Evolutionary conservation across 2,888 invertebrate genomes (phyloP).

Genomic region (Caenorhabditis sp.): DNA sequence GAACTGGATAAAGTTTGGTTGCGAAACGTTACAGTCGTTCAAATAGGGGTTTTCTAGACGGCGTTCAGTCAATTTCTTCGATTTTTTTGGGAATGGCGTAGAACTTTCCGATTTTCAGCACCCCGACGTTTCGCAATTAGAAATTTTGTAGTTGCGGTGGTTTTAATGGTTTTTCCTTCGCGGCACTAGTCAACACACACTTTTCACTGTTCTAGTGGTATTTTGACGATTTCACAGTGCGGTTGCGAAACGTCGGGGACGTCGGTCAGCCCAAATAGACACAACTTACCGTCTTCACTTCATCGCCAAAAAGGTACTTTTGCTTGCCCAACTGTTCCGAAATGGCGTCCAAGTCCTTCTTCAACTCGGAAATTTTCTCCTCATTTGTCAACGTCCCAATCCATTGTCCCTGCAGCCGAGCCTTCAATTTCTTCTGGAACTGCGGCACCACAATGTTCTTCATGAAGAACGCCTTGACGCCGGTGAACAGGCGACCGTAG

Average conservation of each 20-base stretch:
- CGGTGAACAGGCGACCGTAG: conserved; percentile 63
- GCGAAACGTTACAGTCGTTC: too few species aligned
- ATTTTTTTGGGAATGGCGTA: too few species aligned
- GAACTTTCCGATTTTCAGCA: too few species aligned
- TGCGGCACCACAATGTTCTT: conserved; percentile 57
- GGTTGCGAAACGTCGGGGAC: background rate
- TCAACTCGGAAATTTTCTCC: conserved; percentile 83
- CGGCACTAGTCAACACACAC: too few species aligned
- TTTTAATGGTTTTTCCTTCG: background rate
- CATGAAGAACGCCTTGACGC: conserved; percentile 70
- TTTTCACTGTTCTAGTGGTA: too few species aligned
- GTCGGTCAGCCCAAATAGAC: too few species aligned
- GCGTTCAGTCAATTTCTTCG: too few species aligned
- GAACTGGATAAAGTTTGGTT: too few species aligned
- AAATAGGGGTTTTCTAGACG: too few species aligned
- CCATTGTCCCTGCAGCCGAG: conserved; percentile 79
- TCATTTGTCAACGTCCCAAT: conserved; percentile 83
- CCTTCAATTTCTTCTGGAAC: conserved; percentile 40
- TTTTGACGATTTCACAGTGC: too few species aligned
- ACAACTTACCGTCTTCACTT: conserved; percentile 69
- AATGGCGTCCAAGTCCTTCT: conserved; percentile 83
- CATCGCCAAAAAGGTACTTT: conserved; percentile 69
- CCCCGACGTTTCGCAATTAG: too few species aligned
- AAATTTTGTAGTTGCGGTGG: too few species aligned
- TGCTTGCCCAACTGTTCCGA: conserved; percentile 83